A percentile compares a stretch with the other conserved stretches of the same genome.
phyloP scores from a whole-genome alignment of 1,140 invertebrate species.

The Aradophagus sp. region DNA sequence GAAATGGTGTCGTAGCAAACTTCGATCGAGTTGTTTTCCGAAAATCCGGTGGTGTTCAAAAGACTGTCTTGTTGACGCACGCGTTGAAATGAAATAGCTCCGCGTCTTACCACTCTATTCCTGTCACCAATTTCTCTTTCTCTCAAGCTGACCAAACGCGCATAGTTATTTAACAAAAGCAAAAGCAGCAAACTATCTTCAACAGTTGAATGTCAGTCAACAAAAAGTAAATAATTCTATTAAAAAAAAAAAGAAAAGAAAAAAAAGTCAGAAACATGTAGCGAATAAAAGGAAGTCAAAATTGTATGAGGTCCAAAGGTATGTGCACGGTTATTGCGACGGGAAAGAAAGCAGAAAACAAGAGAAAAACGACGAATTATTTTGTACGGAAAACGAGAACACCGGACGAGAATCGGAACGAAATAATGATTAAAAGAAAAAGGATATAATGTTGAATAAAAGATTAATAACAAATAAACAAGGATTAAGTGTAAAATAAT shows the following conservation, averaged over 20 bases:
- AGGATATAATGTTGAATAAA: too few species aligned
- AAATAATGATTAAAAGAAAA: slow-evolving; percentile 18
- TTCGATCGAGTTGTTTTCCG: slow-evolving; percentile 68
- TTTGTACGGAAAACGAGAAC: slow-evolving; percentile 41
- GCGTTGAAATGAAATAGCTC: slow-evolving; percentile 65
- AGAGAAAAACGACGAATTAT: slow-evolving; percentile 36
- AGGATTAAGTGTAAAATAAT: too few species aligned
- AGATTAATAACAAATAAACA: too few species aligned
- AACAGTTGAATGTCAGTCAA: too few species aligned
- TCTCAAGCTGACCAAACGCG: slow-evolving; percentile 7
- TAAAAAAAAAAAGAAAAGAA: too few species aligned
- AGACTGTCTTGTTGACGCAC: slow-evolving; percentile 73
- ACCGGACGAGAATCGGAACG: slow-evolving; percentile 16
- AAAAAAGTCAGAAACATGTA: too few species aligned
- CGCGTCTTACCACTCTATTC: slow-evolving; percentile 52
- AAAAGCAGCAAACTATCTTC: slow-evolving; percentile 12
- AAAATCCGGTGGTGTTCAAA: slow-evolving; percentile 75
- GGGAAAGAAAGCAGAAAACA: neutral
- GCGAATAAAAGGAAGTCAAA: too few species aligned
- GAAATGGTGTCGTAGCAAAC: slow-evolving; percentile 76
- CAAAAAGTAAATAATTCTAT: too few species aligned
- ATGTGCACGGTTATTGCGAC: neutral
- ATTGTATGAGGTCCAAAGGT: too few species aligned
- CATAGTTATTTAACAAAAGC: slow-evolving; percentile 8
- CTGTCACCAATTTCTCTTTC: slow-evolving; percentile 11